Conservation (phyloP, 2,888 invertebrate genomes). For the Eupithecia subumbrata region DNA sequence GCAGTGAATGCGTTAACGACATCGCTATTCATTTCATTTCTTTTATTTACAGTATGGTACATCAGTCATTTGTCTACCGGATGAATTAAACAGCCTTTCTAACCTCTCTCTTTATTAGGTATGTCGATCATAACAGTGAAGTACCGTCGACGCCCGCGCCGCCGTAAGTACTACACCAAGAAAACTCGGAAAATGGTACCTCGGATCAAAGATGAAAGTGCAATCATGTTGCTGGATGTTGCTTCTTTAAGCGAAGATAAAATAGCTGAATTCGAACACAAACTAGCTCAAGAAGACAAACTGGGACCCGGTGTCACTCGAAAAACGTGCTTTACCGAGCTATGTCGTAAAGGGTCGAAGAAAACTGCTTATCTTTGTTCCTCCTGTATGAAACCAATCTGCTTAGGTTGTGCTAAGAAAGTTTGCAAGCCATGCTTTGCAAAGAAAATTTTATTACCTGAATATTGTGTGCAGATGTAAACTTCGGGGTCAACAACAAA, state of each 20-base stretch:
- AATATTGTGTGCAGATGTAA: not conserved
- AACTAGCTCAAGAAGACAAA: slow-evolving; percentile 20
- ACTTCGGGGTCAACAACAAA: not conserved
- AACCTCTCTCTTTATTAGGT: slow-evolving; percentile 7
- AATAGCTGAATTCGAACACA: slow-evolving; percentile 11
- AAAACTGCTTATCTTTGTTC: not conserved
- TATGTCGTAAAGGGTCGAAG: slow-evolving; percentile 8
- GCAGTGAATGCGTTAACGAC: not conserved
- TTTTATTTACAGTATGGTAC: not conserved
- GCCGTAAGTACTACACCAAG: not conserved
- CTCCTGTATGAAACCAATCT: slow-evolving; percentile 6
- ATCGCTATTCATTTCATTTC: not conserved
- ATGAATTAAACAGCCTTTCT: not conserved
- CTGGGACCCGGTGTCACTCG: slow-evolving; percentile 4
- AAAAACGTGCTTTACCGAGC: slow-evolving; percentile 5
- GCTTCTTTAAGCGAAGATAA: slow-evolving; percentile 13
- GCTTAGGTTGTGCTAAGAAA: slow-evolving; percentile 24
- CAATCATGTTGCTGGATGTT: slow-evolving; percentile 6
- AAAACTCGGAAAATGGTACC: not conserved
- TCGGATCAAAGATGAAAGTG: not conserved
- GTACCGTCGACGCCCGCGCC: not conserved
- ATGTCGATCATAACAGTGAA: not conserved
- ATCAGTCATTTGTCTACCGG: not conserved
- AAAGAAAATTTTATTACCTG: slow-evolving; percentile 7
- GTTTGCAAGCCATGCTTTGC: slow-evolving; percentile 24